phyloP scores from a whole-genome alignment of 2,797 vertebrate genomes.

The Menidia menidia region DNA sequence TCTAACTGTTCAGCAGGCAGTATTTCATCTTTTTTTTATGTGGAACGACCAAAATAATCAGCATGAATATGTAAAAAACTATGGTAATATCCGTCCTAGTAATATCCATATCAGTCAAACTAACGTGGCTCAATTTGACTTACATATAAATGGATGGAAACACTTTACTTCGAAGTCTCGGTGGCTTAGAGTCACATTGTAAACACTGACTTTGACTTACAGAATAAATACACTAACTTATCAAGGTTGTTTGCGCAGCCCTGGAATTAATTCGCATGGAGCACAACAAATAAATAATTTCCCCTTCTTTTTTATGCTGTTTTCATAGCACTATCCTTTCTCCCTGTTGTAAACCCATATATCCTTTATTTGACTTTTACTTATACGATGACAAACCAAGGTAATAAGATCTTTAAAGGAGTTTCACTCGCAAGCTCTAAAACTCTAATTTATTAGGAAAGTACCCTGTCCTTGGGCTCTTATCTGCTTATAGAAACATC shows the following conservation, averaged over 20 bases:
- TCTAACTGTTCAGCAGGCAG: constrained; percentile 76
- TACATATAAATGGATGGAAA: constrained; percentile 73
- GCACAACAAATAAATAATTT: constrained; percentile 61
- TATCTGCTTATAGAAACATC: constrained; percentile 24
- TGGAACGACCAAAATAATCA: constrained; percentile 79
- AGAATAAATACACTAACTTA: constrained; percentile 63
- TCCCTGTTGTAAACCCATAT: constrained; percentile 54
- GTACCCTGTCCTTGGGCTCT: constrained; percentile 58
- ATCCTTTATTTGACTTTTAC: constrained; percentile 64
- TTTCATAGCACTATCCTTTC: constrained; percentile 52
- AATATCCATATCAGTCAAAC: constrained; percentile 82
- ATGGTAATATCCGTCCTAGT: constrained; percentile 74
- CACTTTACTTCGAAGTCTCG: constrained; percentile 70
- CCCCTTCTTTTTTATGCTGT: constrained; percentile 25
- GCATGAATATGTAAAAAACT: constrained; percentile 79
- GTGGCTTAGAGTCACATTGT: constrained; percentile 67
- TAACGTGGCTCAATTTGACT: constrained; percentile 81
- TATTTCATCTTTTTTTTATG: constrained; percentile 76
- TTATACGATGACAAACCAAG: constrained; percentile 48
- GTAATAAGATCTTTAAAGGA: constrained; percentile 59
- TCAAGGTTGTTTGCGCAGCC: constrained; percentile 75
- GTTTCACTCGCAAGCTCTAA: constrained; percentile 43
- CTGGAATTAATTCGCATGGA: constrained; percentile 50
- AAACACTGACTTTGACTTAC: constrained; percentile 67
- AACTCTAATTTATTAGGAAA: constrained; percentile 40